Conservation (phyloP, 2,113 vertebrate species). For the Rhinolophus sinicus region DNA sequence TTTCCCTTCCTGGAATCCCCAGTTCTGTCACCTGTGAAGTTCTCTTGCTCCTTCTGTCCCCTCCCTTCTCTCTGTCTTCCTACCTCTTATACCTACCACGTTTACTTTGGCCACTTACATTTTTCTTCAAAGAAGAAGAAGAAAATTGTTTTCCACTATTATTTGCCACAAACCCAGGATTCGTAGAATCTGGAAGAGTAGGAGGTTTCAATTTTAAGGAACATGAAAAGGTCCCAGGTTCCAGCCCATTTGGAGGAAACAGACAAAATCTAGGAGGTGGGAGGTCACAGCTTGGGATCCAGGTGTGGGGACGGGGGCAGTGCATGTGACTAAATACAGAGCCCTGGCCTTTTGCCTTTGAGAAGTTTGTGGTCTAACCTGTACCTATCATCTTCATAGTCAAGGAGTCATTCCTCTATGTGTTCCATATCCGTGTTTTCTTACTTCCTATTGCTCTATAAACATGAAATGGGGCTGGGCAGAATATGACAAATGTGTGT, state of each 20-base stretch:
- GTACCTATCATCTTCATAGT: background rate
- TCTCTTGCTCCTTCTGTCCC: constrained; percentile 39
- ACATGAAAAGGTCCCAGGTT: constrained; percentile 51
- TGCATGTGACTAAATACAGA: background rate
- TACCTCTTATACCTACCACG: constrained; percentile 59
- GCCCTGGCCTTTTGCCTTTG: background rate
- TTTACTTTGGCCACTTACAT: constrained; percentile 76
- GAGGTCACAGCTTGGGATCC: too few relatives aligned
- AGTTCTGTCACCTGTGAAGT: background rate
- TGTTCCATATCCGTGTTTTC: background rate
- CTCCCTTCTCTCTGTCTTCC: background rate
- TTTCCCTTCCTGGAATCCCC: constrained; percentile 20
- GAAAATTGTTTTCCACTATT: constrained; percentile 76
- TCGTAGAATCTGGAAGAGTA: constrained; percentile 15
- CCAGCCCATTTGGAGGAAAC: background rate
- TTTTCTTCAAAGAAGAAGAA: constrained; percentile 80
- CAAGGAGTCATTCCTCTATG: background rate
- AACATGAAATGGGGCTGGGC: background rate
- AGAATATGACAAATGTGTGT: background rate
- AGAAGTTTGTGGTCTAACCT: background rate
- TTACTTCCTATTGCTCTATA: background rate
- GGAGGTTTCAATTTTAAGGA: constrained; percentile 53
- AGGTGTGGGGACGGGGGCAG: background rate
- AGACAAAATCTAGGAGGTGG: background rate
- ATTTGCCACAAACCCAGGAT: constrained; percentile 70